Percentiles rank a stretch among this genome's conserved stretches.
Evolutionary conservation across 2,113 vertebrate genomes (phyloP).

Genomic region (Chloebia gouldiae): DNA sequence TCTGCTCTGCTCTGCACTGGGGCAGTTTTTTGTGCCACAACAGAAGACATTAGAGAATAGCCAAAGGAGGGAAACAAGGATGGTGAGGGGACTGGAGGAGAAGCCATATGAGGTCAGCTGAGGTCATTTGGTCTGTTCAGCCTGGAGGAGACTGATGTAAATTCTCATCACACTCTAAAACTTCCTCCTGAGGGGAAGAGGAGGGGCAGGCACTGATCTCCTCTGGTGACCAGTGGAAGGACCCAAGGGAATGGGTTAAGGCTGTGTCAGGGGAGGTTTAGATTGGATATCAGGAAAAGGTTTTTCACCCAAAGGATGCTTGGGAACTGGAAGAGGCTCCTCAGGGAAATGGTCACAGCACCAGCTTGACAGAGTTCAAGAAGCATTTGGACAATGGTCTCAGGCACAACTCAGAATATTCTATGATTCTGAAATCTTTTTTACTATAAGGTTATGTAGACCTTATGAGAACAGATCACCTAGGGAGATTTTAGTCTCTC

Average conservation of each 20-base stretch:
- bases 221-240: not conserved
- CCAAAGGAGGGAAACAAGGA: not conserved
- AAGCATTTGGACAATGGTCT: accelerated
- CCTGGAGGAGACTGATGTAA: not conserved
- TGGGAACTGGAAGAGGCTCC: not conserved
- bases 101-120: accelerated
- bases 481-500: not conserved
- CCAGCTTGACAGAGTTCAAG: not conserved
- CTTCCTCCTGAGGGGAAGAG: accelerated
- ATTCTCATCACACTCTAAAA: accelerated
- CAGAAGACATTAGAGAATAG: accelerated
- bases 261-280: accelerated
- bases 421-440: not conserved
- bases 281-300: accelerated
- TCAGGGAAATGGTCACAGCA: no score
- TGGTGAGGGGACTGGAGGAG: not conserved
- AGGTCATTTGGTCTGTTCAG: not conserved
- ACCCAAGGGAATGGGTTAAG: accelerated
- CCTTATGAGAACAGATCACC: not conserved
- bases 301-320: accelerated
- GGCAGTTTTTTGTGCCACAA: accelerated
- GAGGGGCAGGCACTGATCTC: not conserved
- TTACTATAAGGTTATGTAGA: not conserved
- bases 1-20: not conserved
- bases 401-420: not conserved